phyloP scores from a whole-genome alignment of 2,113 vertebrate species.

The Elanoides forficatus region DNA sequence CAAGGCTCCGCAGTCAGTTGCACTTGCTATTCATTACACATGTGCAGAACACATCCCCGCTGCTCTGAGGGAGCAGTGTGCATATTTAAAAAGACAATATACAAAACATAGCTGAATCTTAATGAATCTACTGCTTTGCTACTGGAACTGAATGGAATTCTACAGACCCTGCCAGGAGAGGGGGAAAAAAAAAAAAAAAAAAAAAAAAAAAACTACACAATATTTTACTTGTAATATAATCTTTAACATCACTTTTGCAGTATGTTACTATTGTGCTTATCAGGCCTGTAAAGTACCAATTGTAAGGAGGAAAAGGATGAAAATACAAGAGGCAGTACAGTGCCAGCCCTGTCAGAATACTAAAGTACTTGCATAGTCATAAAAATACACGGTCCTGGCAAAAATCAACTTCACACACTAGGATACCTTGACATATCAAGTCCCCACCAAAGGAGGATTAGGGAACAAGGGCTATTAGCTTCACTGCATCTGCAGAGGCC shows the following conservation, averaged over 20 bases:
- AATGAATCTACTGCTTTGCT: slow-evolving; percentile 15
- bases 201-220: background rate
- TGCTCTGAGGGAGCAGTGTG: slow-evolving; percentile 4
- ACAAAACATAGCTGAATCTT: slow-evolving; percentile 38
- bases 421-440: background rate
- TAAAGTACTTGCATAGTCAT: background rate
- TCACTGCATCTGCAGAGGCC: background rate
- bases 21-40: background rate
- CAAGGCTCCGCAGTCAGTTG: background rate
- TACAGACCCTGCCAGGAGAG: background rate
- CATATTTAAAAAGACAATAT: slow-evolving; percentile 3
- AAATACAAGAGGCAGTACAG: background rate
- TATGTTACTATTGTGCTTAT: background rate
- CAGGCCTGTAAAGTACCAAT: background rate
- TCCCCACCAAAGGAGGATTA: background rate
- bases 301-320: background rate
- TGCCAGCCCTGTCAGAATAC: background rate
- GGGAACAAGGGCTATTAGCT: background rate
- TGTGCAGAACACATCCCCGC: background rate
- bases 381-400: background rate
- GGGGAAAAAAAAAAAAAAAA: too few species aligned
- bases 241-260: background rate
- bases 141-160: background rate
- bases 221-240: slow-evolving; percentile 8
- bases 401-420: background rate